Evolutionary conservation across 2,797 vertebrate species (phyloP), one percentile per base, ranked within the genome.

Genomic region (Sebastes alutus): DNA sequence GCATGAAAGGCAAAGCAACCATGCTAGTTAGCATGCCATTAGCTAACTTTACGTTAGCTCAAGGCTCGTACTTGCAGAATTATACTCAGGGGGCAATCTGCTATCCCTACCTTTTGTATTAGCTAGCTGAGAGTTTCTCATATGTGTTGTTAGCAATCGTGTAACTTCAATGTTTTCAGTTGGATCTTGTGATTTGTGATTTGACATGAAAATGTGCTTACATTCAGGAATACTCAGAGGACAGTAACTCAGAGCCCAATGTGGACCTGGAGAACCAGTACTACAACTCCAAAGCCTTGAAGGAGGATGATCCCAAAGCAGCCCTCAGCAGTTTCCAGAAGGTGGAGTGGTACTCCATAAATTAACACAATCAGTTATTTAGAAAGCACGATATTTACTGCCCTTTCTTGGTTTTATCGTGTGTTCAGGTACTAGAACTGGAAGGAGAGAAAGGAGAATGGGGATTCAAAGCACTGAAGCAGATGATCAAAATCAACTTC

Each of bases 401-500:
- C n/a, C 7, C 4, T 42, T 0, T 69, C 6, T 30, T 74, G 27
- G 7, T 35, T 42, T 27, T 69, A 20, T 61, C 72, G 1, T 72
- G 20, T 86, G 25, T 61, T 22, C 89, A 99, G 99, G 99, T 99
- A 77, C 95, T 99, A 96, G 99, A 99, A 80, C 97, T 99, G 2
- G 99, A 99, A 94, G 99, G 99, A 80, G 99, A 99, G 94, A 99
- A 99, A 87, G 99, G 99, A 93, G 99, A 99, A 95, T 99, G 99
- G 99, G 99, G 99, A 77, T 99, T 99, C 93, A 99, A 99, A 97
- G 99, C 99, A 86, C 94, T 99, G 89, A 99, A 99, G 96, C 99
- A 99, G 95, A 99, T 99, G 99, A 99, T 99, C 91, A 99, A 99
- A 95, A 99, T 99, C 93, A 99, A 99, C 94, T 99, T 99, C 94